Conservation (phyloP, 2,888 invertebrate species). For the Nycteola revayana region DNA sequence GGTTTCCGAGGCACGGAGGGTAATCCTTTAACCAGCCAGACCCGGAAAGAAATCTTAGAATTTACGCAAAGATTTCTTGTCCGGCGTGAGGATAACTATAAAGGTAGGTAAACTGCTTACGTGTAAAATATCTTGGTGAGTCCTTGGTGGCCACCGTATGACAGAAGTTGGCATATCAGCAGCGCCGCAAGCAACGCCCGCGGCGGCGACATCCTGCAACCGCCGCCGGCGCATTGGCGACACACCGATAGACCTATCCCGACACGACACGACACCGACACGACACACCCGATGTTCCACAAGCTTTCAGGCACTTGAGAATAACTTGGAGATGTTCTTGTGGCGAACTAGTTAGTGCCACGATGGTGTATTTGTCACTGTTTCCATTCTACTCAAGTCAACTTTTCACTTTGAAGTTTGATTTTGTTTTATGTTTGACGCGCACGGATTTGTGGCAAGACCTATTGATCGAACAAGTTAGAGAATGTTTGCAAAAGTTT, state of each 20-base stretch:
- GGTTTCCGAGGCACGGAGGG: too few species aligned
- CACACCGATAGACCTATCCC: constrained; percentile 65
- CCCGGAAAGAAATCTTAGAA: too few species aligned
- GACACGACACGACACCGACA: constrained; percentile 41
- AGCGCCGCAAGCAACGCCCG: constrained; percentile 76
- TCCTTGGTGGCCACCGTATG: constrained; percentile 79
- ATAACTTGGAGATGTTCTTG: too few species aligned
- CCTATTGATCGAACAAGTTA: constrained; percentile 11
- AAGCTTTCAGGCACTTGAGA: not conserved
- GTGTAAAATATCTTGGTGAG: constrained; percentile 79
- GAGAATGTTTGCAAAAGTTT: constrained; percentile 37
- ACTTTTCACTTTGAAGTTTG: constrained; percentile 8
- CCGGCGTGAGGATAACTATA: too few species aligned
- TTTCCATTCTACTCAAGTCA: too few species aligned
- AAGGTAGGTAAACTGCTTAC: too few species aligned
- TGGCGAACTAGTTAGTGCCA: too few species aligned
- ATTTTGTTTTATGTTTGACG: constrained; percentile 15
- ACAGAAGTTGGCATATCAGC: constrained; percentile 73
- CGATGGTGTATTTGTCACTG: too few species aligned
- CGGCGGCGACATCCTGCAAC: constrained; percentile 75
- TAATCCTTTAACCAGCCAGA: too few species aligned
- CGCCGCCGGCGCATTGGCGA: constrained; percentile 77
- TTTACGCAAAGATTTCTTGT: too few species aligned
- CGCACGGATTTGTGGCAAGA: constrained; percentile 8
- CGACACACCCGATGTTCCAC: constrained; percentile 7